These are phyloP conservation scores for Drosophila aldrichi DNA, from an alignment of 2,888 invertebrate genomes.

Conservation along the genomic window DNA sequence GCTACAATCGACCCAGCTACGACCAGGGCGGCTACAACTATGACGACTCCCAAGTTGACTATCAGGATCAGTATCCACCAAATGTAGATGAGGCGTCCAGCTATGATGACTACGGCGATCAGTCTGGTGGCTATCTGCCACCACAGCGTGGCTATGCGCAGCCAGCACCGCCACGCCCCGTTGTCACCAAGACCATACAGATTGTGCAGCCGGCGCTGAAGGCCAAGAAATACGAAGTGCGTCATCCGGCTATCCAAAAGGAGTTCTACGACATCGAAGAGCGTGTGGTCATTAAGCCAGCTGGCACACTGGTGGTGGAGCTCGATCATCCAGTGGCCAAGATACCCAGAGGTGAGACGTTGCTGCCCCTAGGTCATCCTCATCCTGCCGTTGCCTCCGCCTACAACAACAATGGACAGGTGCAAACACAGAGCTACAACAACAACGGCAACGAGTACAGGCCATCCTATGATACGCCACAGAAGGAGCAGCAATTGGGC, in stretches of 20 bases:
- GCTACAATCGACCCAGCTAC: conserved; percentile 72
- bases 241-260: conserved; percentile 88
- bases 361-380: conserved; percentile 80
- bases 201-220: conserved; percentile 87
- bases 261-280: conserved; percentile 89
- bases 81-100: conserved; percentile 62
- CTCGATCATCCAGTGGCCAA: conserved; percentile 87
- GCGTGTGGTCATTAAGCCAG: conserved; percentile 87
- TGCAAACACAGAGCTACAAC: conserved; percentile 56
- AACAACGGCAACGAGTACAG: conserved; percentile 65
- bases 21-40: conserved; percentile 67
- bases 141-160: conserved; percentile 61
- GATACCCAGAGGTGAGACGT: conserved; percentile 85
- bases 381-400: conserved; percentile 82
- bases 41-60: conserved; percentile 65
- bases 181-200: conserved; percentile 87
- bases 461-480: conserved; percentile 47
- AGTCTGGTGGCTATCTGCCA: conserved; percentile 53
- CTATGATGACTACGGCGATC: conserved; percentile 71
- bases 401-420: conserved; percentile 68
- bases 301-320: conserved; percentile 88
- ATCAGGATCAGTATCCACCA: conserved; percentile 78
- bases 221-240: conserved; percentile 87
- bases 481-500: conserved; percentile 58
- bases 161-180: conserved; percentile 82